phyloP scores from a whole-genome alignment of 2,113 vertebrate species.

The Tragelaphus strepsiceros region DNA sequence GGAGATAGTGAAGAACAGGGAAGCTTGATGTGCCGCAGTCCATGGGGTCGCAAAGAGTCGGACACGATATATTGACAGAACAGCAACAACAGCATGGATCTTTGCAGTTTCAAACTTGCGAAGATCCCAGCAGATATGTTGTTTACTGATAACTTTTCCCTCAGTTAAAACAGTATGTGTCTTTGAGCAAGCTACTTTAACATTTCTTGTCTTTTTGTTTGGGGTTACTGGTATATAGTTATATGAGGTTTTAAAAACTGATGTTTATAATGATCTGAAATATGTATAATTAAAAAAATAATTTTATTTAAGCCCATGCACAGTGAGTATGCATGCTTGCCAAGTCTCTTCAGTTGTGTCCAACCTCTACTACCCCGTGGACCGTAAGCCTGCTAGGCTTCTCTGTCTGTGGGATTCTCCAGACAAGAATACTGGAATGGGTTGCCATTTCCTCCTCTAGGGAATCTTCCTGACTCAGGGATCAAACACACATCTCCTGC shows the following conservation, averaged over 20 bases:
- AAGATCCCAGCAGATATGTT: background rate
- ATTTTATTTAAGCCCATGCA: background rate
- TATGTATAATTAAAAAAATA: background rate
- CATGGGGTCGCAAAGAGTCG: background rate
- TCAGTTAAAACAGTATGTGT: background rate
- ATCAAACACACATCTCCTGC: background rate
- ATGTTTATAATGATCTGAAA: background rate
- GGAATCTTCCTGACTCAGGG: background rate
- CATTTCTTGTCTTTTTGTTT: background rate
- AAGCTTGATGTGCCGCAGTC: background rate
- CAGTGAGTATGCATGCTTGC: background rate
- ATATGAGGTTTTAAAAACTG: background rate
- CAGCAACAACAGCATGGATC: background rate
- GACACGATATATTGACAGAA: background rate
- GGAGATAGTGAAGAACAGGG: background rate
- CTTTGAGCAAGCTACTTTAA: background rate
- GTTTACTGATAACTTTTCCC: background rate
- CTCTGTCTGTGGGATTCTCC: background rate
- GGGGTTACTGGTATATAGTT: background rate
- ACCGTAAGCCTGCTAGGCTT: background rate
- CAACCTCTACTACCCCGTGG: background rate
- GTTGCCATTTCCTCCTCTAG: background rate
- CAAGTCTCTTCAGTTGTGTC: background rate
- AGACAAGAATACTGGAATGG: background rate
- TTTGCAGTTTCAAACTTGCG: background rate